Base-by-base conservation (phyloP, 2,888 invertebrate genomes). In the Phyllotreta striolata region DNA sequence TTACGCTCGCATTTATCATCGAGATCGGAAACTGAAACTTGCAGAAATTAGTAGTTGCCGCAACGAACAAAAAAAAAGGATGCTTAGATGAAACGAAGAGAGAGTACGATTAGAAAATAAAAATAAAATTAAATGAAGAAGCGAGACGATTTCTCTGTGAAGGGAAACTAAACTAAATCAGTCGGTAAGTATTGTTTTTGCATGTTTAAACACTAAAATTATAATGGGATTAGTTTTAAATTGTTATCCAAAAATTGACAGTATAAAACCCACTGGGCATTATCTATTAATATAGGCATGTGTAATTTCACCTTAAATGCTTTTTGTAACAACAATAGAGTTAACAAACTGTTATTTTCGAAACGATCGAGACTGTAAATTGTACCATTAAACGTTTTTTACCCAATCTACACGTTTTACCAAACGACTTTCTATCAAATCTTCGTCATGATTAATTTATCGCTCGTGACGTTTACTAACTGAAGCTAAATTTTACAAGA, bases 351-450 rank as follows among this genome's bases (percentile, higher is more conserved):
- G 24, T 24, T 24, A 24, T 24, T 24, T 24, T 24, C 24, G 24
- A 24, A 24, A 24, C 24, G 24, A 24, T 24, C 24, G 10, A 14
- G 44, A 44, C 44, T 44, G 44, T 44, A n/a, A 44, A 44, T 44
- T 44, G 44, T 6, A 44, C 9, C 7, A 44, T 44, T n/a, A 44
- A 10, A 44, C 44, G 9, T 44, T 44, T 44, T 44, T 44, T 44
- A 44, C 14, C 7, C 7, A 44, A 8, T 13, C 44, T 14, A 44
- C 24, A 24, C 24, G 24, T 24, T 24, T 24, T 24, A 24, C 24
- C 24, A 14, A 44, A 47, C 47, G 8, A 14, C 47, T 47, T 47
- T 47, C 47, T 47, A 47, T 47, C 47, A 47, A 14, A 14, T 47
- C 14, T 14, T 47, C 13, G n/a, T 13, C 14, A 47, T 47, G 47